These are phyloP conservation scores for Diuraphis noxia DNA, from an alignment of 1,140 invertebrate genomes.

Conservation along the genomic window DNA sequence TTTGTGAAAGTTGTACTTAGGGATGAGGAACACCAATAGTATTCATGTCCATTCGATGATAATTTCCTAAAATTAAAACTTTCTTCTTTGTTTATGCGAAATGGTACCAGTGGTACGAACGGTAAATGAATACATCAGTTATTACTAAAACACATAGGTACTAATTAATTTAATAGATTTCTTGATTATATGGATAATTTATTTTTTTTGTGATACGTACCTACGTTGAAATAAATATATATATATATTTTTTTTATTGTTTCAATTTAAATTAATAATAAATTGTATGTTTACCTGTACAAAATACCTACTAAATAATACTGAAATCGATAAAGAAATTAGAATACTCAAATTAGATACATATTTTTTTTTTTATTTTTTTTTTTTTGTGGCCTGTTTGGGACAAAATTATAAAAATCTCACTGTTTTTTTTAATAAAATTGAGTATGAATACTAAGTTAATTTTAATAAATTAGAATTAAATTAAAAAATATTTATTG, in stretches of 20 bases:
- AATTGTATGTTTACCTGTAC: no score
- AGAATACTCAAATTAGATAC: background rate
- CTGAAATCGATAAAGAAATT: background rate
- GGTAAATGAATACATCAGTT: background rate
- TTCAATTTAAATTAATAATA: no score
- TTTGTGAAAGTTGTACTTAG: no score
- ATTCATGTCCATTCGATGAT: background rate
- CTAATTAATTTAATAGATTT: no score
- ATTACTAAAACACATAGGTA: no score
- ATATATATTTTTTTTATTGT: no score
- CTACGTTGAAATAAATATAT: no score
- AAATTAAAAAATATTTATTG: background rate
- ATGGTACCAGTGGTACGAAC: background rate
- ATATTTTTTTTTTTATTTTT: background rate
- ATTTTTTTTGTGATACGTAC: no score
- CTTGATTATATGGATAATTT: no score
- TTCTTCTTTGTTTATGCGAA: background rate
- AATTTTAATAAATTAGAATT: background rate
- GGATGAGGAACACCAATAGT: background rate
- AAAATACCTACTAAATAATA: no score
- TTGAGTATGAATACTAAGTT: background rate
- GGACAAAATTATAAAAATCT: no score
- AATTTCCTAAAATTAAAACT: background rate
- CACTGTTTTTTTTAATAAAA: background rate
- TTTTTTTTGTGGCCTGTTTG: background rate